Base-by-base conservation (phyloP, 1,140 invertebrate species). In the Eupeodes corollae region DNA sequence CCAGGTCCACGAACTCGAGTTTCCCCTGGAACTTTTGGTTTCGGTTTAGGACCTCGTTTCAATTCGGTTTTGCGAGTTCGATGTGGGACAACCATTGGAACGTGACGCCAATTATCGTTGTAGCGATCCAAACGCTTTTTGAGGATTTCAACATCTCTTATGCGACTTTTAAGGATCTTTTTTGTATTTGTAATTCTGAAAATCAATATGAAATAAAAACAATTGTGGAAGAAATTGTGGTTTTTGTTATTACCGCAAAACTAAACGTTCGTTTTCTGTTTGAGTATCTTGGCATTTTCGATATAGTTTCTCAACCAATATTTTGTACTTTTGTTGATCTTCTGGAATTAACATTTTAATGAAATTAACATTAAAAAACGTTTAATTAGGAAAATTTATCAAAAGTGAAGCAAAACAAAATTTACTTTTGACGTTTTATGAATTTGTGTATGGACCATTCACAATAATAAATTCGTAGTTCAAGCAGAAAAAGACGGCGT, bases 1-100 rank as follows among this genome's bases (percentile, higher is more conserved):
- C 5, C 18, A 13, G 42, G 16, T 2, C 31, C 5, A 8, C 40
- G 39, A 14, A 26, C 26, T 15, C 31, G 15, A 15, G 14, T 42
- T 14, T 49, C 53, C 1, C 21, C 21, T 2, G 34, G 5, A 3
- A 49, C 48, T 41, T 59, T 66, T 18, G 44, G 56, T 42, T 66
- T 67, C 1, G 63, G 61, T 19, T 67, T 67, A 0, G 63, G 63
- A 1, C 63, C 63, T 0, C 63, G 56, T 9, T 51, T 53, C 21
- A 64, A 59, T 21, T 67, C 63, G 1, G 59, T 58, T 47, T 66
- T 67, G 2, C 63, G 53, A 13, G 60, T 67, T 9, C 63, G 58
- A 48, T 62, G 57, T 15, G 54, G 61, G 0, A 53, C 56, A n/a
- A 57, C 53, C 53, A 67, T 62, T n/a, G 63, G 61, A 2, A 67